These are phyloP conservation scores for Cyclura pinguis DNA, from an alignment of 2,797 vertebrate species.

Conservation along the genomic window DNA sequence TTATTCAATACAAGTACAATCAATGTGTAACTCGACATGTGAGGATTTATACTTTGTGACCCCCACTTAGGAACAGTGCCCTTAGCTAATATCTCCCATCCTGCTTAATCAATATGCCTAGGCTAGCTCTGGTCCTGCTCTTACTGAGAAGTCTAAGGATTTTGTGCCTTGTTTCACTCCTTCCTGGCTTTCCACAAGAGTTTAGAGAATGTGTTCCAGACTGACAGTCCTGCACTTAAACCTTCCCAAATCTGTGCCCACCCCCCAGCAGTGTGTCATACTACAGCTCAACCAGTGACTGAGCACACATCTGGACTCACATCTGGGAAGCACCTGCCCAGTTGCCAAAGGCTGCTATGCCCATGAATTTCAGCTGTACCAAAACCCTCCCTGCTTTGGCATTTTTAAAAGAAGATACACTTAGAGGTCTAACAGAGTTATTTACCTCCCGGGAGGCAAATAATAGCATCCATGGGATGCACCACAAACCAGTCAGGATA, in stretches of 20 bases:
- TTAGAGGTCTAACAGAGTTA: neutral
- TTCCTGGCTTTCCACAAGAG: too few species aligned
- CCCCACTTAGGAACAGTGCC: too few species aligned
- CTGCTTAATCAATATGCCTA: neutral
- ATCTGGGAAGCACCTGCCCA: neutral
- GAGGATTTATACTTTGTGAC: too few species aligned
- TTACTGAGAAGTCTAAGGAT: neutral
- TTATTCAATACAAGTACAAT: too few species aligned
- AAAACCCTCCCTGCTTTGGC: neutral
- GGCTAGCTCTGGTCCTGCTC: neutral
- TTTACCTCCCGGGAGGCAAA: neutral
- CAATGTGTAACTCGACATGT: too few species aligned
- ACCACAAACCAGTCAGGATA: neutral
- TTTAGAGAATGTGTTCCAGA: neutral
- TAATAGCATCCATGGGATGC: neutral
- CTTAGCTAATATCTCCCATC: neutral
- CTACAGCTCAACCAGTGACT: too few species aligned
- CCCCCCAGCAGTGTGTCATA: too few species aligned
- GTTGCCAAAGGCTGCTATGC: neutral
- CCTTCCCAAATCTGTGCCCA: neutral
- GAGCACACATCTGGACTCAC: too few species aligned
- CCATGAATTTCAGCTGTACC: neutral
- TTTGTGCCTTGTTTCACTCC: neutral
- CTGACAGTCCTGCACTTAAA: neutral
- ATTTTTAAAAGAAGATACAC: constrained; percentile 9